Conservation (phyloP, 2,113 vertebrate genomes). For the Glaucidium brasilianum region DNA sequence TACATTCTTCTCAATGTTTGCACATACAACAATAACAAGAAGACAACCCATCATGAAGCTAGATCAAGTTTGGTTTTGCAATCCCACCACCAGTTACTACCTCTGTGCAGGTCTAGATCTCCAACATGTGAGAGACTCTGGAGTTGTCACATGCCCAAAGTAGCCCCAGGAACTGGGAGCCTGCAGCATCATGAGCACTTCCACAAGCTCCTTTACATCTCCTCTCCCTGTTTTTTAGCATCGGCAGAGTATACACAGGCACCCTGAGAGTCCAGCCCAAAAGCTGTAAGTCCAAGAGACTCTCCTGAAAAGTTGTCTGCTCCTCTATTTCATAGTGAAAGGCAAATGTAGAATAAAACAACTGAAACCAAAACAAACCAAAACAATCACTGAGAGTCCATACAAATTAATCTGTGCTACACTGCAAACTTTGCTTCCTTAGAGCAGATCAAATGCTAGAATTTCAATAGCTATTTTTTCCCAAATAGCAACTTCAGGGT, state of each 20-base stretch:
- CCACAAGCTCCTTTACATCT: neutral
- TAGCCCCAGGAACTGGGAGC: neutral
- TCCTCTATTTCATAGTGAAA: neutral
- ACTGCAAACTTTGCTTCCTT: neutral
- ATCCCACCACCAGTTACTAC: neutral
- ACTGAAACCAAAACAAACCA: neutral
- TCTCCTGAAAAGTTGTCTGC: neutral
- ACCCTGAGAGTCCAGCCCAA: neutral
- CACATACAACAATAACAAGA: neutral
- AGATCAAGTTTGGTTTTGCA: neutral
- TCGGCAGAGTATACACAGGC: fast-evolving
- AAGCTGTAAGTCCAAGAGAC: neutral
- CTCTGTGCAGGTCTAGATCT: neutral
- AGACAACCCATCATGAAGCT: neutral
- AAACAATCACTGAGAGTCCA: neutral
- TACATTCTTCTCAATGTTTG: neutral
- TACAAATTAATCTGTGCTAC: neutral
- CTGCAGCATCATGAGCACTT: fast-evolving
- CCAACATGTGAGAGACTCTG: fast-evolving
- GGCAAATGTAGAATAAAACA: neutral
- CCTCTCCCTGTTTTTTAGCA: neutral
- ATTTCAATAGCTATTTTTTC: neutral
- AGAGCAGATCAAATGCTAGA: neutral
- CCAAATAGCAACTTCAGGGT: neutral
- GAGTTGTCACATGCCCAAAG: neutral